These are phyloP conservation scores for Octomys mimax DNA, from an alignment of 2,797 vertebrate species.

Conservation along the genomic window DNA sequence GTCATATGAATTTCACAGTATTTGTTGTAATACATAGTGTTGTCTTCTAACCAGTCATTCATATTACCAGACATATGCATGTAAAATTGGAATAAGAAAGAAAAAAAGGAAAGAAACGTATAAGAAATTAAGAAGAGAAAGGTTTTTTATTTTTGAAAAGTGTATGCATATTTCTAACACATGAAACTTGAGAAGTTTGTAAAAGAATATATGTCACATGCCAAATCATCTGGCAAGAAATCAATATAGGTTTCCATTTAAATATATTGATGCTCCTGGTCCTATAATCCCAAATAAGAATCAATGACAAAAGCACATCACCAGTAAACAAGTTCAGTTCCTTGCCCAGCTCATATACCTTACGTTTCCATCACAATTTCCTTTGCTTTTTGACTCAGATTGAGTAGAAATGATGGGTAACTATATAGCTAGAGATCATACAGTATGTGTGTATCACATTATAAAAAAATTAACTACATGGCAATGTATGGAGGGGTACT, in stretches of 20 bases:
- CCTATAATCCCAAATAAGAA: slow-evolving; percentile 65
- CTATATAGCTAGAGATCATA: not conserved
- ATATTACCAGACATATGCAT: too few species aligned
- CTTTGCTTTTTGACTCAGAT: slow-evolving; percentile 25
- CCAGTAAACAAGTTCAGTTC: slow-evolving; percentile 73
- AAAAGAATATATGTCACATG: not conserved
- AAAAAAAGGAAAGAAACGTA: too few species aligned
- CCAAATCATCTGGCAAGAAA: slow-evolving; percentile 69
- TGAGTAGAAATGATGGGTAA: slow-evolving; percentile 47
- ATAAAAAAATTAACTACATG: slow-evolving; percentile 26
- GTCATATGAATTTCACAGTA: too few species aligned
- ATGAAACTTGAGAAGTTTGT: slow-evolving; percentile 21
- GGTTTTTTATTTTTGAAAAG: not conserved
- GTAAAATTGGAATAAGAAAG: too few species aligned
- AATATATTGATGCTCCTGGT: slow-evolving; percentile 76
- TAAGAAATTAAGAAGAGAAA: too few species aligned
- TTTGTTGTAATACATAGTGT: too few species aligned
- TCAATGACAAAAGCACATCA: slow-evolving; percentile 76
- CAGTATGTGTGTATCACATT: not conserved
- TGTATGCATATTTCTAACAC: not conserved
- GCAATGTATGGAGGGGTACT: not conserved
- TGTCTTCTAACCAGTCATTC: too few species aligned
- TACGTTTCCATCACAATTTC: not conserved
- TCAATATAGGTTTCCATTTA: slow-evolving; percentile 61
- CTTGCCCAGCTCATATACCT: not conserved